Base-by-base conservation (phyloP, 2,888 invertebrate species). In the Athalia circularis region DNA sequence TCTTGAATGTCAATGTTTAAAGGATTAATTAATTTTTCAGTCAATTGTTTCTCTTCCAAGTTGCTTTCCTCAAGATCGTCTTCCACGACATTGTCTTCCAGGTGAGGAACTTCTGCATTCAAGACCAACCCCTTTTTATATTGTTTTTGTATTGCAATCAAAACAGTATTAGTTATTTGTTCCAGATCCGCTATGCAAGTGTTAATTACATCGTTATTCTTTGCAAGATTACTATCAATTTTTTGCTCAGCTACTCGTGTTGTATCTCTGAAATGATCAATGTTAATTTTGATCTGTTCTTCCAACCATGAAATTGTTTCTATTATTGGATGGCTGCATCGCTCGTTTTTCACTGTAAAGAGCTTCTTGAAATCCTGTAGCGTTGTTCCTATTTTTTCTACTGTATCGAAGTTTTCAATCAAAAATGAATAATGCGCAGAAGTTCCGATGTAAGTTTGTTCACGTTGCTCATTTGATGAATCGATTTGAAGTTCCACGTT, bases 21-120 rank as follows among this genome's bases (percentile, higher is more conserved):
- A 83, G 93, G 93, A 3, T 93, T 93, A 50, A 94, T 91, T 64
- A 97, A 90, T 83, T 92, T 92, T 78, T 92, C 92, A 84, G 94
- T 95, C 67, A 97, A 91, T 90, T 95, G 94, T 84, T 93, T 92
- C 29, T 94, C 93, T 87, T 92, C 91, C 9, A 93, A 85, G 61
- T 92, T 90, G 68, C 93, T 92, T 61, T 92, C 92, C 2, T 92
- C 90, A 80, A 91, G 91, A 65, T 91, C 91, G 43, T 89, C 89
- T 50, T 90, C 88, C 59, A 88, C 83, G 45, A 67, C 65, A 11
- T 80, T 81, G 45, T 83, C 89, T 9, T 91, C 89, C 80, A 91
- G 90, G 6, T 91, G 88, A 83, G 91, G 90, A 77, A 91, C 90
- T 52, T 91, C 91, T 81, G 77, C 81, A 79, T 8, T 80, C 62